Base-by-base conservation (phyloP, 2,888 invertebrate genomes). In the Antheraea yamamai region DNA sequence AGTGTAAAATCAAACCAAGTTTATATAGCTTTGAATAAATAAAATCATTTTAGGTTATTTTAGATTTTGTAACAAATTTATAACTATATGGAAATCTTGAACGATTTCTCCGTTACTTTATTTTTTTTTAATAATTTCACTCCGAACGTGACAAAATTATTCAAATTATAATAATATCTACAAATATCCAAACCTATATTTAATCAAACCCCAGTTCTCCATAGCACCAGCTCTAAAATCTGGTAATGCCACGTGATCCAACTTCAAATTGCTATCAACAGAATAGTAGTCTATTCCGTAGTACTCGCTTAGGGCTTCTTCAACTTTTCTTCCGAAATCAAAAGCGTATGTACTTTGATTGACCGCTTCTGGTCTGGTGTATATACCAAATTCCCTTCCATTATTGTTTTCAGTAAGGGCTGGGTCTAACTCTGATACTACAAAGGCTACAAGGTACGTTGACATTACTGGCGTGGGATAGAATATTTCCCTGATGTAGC, bases 141-240 rank as follows among this genome's bases (percentile, higher is more conserved):
- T 51, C 10, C 16, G 52, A 14, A 52, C 16, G 16, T 52, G 14
- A 52, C 14, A 52, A 52, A 16, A 2, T 52, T 52, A 52, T 23
- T 14, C 64, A 64, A 23, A 2, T 39, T 55, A 64, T 73, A 47
- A 23, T 14, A 70, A 61, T 39, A 72, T 51, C 75, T 68, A 72
- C 76, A 66, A 64, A 3, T 10, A 14, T 52, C 64, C 23, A 20
- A 87, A 96, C 97, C 96, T 96, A 91, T 97, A 98, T 4, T 97
- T 98, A 12, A 98, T 95, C 39, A 98, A 93, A 12, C 98, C 98
- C 98, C 98, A 98, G 87, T 98, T 98, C 87, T 98, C 98, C 98
- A 98, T 98, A 74, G 98, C 98, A 70, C 97, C 97, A 78, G 97
- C 96, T 72, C 96, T 95, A 87, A 98, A 98, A 87, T 98, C 97